Base-by-base conservation (phyloP, 2,113 vertebrate species). In the Collichthys lucidus region DNA sequence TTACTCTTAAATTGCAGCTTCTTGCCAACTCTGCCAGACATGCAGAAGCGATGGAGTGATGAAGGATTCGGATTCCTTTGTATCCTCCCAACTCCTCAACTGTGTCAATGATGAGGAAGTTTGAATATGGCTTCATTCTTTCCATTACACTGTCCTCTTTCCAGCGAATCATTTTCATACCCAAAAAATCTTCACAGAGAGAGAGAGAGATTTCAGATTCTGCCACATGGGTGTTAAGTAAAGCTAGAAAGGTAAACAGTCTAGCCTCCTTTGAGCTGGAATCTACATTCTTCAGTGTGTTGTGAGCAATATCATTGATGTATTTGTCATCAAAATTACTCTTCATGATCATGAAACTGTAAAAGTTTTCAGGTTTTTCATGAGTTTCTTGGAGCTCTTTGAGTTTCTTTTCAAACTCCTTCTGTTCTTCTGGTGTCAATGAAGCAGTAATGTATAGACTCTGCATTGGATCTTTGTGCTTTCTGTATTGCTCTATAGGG, bases 301-400 rank as follows among this genome's bases (percentile, higher is more conserved):
- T 73, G 11, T 1, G 35, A 0, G 82, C 87, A n/a, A 93, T 35
- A 6, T 42, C 26, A 5, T 35, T 0, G 0, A 88, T 74, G 9
- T 94, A 94, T 3, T n/a, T 50, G 1, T 52, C 0, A 0, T 83
- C 84, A 62, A 94, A 94, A 3, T 92, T 92, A 0, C 1, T 77
- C 73, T 91, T 94, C 92, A 94, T 61, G 5, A 94, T 92, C 92
- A 93, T 93, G 15, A 93, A 93, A 0, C 86, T 91, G 4, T 94
- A 93, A 44, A 94, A 93, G 70, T 87, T 93, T 65, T 94, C 88
- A 29, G 90, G 87, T 75, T 87, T 92, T 0, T 88, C 72, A 62
- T 93, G 91, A 46, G 68, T 88, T 84, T 91, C 59, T 79, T 90
- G 12, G 0, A 94, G 89, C 26, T 80, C 90, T 24, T 66, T 19